Conservation (phyloP, 2,797 vertebrate species). For the Anguilla marmorata region DNA sequence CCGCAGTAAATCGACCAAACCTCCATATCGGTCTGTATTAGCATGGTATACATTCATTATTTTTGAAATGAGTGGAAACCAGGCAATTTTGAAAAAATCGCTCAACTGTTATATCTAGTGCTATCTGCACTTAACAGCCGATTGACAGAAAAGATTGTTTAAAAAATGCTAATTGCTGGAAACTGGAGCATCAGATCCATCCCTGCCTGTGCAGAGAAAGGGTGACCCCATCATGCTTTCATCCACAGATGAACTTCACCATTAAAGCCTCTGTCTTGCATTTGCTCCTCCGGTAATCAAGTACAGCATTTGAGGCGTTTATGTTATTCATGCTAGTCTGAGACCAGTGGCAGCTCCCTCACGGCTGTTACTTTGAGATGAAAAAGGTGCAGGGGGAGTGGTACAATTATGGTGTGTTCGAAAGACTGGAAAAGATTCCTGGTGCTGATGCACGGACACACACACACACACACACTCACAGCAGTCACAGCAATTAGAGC, state of each 20-base stretch:
- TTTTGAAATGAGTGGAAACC: not conserved
- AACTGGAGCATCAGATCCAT: not conserved
- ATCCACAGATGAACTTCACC: not conserved
- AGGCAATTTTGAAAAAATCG: not conserved
- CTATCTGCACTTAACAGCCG: not conserved
- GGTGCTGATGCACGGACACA: not conserved
- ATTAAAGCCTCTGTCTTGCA: not conserved
- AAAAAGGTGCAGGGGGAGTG: not conserved
- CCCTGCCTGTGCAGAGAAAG: not conserved
- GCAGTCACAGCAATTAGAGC: slow-evolving; percentile 4
- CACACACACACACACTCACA: not conserved
- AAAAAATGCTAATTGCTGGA: not conserved
- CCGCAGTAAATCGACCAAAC: not conserved
- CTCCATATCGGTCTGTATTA: not conserved
- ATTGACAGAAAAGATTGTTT: not conserved
- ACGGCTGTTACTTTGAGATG: not conserved
- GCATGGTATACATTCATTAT: not conserved
- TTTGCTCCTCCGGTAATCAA: not conserved
- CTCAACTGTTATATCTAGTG: not conserved
- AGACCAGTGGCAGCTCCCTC: not conserved
- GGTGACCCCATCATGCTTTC: not conserved
- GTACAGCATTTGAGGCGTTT: not conserved
- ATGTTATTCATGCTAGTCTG: not conserved
- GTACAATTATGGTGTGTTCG: not conserved
- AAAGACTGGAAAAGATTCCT: not conserved